These are phyloP conservation scores for Montifringilla adamsi DNA, from an alignment of 2,113 vertebrate species.

Conservation along the genomic window DNA sequence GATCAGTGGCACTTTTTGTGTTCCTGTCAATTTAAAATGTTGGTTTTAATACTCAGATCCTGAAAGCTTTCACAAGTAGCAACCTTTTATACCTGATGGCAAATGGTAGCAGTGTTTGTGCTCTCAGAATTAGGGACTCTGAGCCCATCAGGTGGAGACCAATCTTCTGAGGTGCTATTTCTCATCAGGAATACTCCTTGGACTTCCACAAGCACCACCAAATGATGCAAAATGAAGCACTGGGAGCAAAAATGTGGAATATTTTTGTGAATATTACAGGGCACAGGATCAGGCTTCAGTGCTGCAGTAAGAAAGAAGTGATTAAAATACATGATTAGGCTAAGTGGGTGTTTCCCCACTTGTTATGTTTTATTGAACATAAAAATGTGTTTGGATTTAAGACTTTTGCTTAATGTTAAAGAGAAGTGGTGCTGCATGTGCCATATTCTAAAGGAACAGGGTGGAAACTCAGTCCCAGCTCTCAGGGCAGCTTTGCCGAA, in stretches of 20 bases:
- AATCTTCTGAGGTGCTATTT: background rate
- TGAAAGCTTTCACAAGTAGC: background rate
- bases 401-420: background rate
- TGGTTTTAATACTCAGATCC: background rate
- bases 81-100: background rate
- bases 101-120: background rate
- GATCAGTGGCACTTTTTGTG: background rate
- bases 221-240: background rate
- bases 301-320: background rate
- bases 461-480: background rate
- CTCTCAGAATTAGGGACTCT: background rate
- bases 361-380: background rate
- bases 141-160: background rate
- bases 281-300: background rate
- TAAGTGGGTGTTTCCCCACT: background rate
- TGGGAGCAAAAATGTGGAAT: background rate
- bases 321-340: accelerated
- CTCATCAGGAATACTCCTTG: background rate
- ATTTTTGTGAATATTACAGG: background rate
- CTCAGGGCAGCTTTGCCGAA: background rate
- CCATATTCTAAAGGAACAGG: background rate
- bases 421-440: background rate
- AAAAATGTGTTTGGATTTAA: background rate
- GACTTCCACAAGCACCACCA: background rate
- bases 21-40: background rate